Percentiles rank a stretch among this genome's conserved stretches.
Evolutionary conservation across 92 coral and sea anemone genomes (phyloP).

Genomic region (Galaxea fascicularis): DNA sequence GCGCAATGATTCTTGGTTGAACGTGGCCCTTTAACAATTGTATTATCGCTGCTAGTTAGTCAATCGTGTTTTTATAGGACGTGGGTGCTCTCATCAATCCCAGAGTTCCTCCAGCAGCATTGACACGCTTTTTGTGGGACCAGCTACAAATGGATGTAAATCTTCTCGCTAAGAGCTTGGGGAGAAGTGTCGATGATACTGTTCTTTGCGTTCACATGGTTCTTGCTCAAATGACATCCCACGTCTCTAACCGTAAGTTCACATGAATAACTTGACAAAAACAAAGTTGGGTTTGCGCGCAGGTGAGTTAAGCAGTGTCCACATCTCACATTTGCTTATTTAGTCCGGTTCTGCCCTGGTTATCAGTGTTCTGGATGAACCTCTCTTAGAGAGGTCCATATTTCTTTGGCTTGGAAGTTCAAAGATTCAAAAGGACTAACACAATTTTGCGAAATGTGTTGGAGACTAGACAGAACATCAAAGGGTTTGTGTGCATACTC

Average conservation of each 20-base stretch:
- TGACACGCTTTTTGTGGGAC: constrained; percentile 67
- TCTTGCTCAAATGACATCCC: constrained; percentile 49
- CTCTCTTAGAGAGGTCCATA: no score
- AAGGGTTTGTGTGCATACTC: no score
- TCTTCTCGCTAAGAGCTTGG: constrained; percentile 68
- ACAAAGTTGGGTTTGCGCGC: neutral
- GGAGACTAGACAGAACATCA: no score
- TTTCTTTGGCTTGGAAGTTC: no score
- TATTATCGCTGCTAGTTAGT: neutral
- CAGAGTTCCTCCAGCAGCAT: constrained; percentile 39
- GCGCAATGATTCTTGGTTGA: no score
- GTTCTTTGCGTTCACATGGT: constrained; percentile 73
- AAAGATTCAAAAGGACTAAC: no score
- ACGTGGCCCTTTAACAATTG: no score
- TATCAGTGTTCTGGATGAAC: no score
- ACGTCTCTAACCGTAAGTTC: constrained; percentile 48
- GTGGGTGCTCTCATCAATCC: constrained; percentile 62
- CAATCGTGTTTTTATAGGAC: constrained; percentile 14
- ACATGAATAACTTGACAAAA: neutral
- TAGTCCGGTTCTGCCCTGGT: no score
- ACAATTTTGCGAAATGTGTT: no score
- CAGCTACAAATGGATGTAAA: constrained; percentile 76
- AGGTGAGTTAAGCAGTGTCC: neutral
- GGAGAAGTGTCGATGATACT: constrained; percentile 77
- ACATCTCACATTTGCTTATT: no score